Evolutionary conservation across 64 coral and sea anemone genomes (phyloP).

Genomic region (Anthopleura sola): DNA sequence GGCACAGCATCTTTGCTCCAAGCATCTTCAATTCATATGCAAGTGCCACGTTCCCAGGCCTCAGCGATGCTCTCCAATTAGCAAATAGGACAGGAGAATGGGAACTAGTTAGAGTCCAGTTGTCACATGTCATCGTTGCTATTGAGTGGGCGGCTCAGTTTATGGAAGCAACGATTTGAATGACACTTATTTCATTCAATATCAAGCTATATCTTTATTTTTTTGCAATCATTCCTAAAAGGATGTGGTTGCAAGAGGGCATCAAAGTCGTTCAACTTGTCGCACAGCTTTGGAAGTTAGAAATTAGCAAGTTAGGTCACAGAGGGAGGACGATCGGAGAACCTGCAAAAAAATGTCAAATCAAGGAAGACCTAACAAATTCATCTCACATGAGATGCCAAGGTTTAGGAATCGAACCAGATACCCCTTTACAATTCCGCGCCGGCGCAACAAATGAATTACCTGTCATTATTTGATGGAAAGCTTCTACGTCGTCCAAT

Average conservation of each 20-base stretch:
- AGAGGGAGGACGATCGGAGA: too few species aligned
- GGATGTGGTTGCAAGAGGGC: background rate
- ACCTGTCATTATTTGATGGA: too few species aligned
- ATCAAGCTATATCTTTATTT: background rate
- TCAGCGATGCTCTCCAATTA: slow-evolving; percentile 57
- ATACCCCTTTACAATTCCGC: too few species aligned
- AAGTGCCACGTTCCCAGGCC: slow-evolving; percentile 82
- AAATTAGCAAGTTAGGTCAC: too few species aligned
- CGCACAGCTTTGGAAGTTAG: too few species aligned
- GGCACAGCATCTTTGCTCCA: slow-evolving; percentile 89
- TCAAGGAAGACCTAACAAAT: too few species aligned
- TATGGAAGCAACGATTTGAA: slow-evolving; percentile 27
- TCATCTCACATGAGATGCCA: too few species aligned
- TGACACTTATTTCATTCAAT: background rate
- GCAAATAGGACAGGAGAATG: slow-evolving; percentile 54
- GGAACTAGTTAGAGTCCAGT: slow-evolving; percentile 51
- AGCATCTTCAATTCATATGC: slow-evolving; percentile 78
- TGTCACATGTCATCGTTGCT: slow-evolving; percentile 56
- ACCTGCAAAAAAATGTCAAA: too few species aligned
- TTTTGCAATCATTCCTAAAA: background rate
- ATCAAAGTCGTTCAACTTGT: too few species aligned
- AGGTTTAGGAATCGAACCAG: too few species aligned
- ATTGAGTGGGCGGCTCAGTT: slow-evolving; percentile 84
- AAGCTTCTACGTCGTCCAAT: too few species aligned
- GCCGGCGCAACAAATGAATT: too few species aligned